A percentile compares a stretch with the other conserved stretches of the same genome.
These are phyloP conservation scores for Caenorhabditis afra DNA, from an alignment of 2,888 invertebrate genomes.

Conservation along the genomic window DNA sequence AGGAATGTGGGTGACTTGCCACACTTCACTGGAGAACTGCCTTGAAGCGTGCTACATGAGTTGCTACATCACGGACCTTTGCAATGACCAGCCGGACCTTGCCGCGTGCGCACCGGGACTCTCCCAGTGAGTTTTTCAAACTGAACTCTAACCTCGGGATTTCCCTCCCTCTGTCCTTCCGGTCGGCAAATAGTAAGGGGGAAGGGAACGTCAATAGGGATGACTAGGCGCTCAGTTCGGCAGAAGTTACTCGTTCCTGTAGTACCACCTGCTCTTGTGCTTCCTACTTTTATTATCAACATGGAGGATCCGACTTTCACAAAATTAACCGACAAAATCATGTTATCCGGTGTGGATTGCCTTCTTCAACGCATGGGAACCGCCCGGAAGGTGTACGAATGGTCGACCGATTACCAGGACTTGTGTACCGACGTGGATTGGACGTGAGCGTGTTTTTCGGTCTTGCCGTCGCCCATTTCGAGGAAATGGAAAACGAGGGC, in stretches of 20 bases:
- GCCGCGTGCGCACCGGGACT: conserved; percentile 70
- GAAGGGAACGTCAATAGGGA: conserved; percentile 29
- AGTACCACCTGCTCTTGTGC: not conserved
- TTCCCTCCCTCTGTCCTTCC: conserved; percentile 1
- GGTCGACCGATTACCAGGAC: conserved; percentile 57
- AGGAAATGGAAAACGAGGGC: conserved; percentile 1
- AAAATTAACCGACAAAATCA: conserved; percentile 52
- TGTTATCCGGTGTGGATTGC: conserved; percentile 64
- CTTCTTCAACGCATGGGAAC: conserved; percentile 59
- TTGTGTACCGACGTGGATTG: conserved; percentile 63
- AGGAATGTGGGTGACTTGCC: conserved; percentile 65
- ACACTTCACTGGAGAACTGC: conserved; percentile 65
- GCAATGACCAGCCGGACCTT: conserved; percentile 66
- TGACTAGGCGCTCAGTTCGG: conserved; percentile 25
- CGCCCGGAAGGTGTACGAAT: conserved; percentile 59
- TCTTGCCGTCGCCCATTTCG: not conserved
- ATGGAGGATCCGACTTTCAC: conserved; percentile 63
- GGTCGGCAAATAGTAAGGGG: conserved; percentile 3
- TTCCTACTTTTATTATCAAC: not conserved
- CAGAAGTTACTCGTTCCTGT: too few relatives aligned
- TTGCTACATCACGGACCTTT: conserved; percentile 68
- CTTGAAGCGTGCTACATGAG: conserved; percentile 68
- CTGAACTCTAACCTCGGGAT: not conserved
- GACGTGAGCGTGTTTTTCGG: conserved; percentile 49
- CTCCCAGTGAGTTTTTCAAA: conserved; percentile 58